Evolutionary conservation across 2,888 invertebrate species (phyloP).

Genomic region (Patella caerulea): DNA sequence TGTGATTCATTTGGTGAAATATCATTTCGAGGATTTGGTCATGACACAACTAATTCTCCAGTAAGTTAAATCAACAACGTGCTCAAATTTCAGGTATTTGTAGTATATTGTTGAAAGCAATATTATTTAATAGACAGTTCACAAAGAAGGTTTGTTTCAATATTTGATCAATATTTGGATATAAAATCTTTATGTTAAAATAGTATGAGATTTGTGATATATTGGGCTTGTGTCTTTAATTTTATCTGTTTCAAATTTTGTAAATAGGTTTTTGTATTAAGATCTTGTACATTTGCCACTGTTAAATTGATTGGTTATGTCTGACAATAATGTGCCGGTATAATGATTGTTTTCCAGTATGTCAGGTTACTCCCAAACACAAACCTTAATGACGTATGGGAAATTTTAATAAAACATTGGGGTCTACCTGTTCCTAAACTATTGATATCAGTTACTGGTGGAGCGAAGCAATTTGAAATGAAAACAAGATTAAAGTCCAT

Average conservation of each 20-base stretch:
- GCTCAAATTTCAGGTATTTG: too few species aligned
- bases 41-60: conserved; percentile 59
- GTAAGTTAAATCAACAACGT: conserved; percentile 45
- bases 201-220: too few species aligned
- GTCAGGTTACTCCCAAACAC: conserved; percentile 56
- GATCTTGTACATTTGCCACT: too few species aligned
- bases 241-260: too few species aligned
- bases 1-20: conserved; percentile 64
- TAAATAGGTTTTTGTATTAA: too few species aligned
- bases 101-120: too few species aligned
- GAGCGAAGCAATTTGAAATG: conserved; percentile 69
- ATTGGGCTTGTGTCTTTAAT: too few species aligned
- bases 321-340: neutral
- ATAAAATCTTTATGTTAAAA: too few species aligned
- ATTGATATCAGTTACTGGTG: conserved; percentile 71
- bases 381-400: conserved; percentile 57
- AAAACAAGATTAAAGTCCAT: conserved; percentile 56
- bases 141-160: too few species aligned
- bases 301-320: too few species aligned
- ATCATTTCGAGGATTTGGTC: conserved; percentile 66
- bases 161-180: too few species aligned
- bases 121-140: too few species aligned
- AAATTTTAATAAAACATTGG: conserved; percentile 64
- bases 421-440: conserved; percentile 65
- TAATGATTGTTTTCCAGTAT: conserved; percentile 53